Conservation (phyloP, 2,113 vertebrate species). For the Stercorarius parasiticus region DNA sequence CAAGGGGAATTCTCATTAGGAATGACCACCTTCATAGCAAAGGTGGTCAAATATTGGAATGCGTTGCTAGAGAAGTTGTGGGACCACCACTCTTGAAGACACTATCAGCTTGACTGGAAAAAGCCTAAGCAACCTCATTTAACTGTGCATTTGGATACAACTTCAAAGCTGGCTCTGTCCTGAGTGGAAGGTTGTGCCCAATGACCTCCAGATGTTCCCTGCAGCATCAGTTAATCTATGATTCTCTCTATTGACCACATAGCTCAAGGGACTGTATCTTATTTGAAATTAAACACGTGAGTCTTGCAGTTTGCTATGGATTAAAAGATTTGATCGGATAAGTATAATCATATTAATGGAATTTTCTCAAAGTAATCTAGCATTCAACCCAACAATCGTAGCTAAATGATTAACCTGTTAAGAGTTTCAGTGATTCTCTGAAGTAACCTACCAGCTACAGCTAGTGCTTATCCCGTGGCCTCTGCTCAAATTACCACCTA, state of each 20-base stretch:
- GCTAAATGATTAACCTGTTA: constrained; percentile 31
- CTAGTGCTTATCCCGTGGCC: not conserved
- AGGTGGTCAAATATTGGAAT: not conserved
- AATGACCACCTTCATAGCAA: not conserved
- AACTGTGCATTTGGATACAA: not conserved
- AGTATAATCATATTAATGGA: not conserved
- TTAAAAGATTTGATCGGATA: not conserved
- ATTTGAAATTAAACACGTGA: not conserved
- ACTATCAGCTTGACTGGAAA: not conserved
- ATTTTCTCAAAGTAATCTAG: constrained; percentile 26
- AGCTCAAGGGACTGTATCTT: not conserved
- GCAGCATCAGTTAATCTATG: not conserved
- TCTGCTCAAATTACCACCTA: not conserved
- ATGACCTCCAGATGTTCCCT: not conserved
- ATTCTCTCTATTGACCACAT: not conserved
- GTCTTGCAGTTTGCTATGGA: not conserved
- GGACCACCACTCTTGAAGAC: not conserved
- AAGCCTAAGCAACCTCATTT: not conserved
- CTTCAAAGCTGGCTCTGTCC: not conserved
- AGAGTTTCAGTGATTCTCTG: not conserved
- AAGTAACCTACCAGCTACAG: not conserved
- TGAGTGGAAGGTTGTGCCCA: not conserved
- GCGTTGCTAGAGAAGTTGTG: not conserved
- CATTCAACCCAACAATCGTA: not conserved
- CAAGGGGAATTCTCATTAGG: not conserved